These are phyloP conservation scores for Drosophila anomelani DNA, from an alignment of 2,888 invertebrate genomes.

Conservation along the genomic window DNA sequence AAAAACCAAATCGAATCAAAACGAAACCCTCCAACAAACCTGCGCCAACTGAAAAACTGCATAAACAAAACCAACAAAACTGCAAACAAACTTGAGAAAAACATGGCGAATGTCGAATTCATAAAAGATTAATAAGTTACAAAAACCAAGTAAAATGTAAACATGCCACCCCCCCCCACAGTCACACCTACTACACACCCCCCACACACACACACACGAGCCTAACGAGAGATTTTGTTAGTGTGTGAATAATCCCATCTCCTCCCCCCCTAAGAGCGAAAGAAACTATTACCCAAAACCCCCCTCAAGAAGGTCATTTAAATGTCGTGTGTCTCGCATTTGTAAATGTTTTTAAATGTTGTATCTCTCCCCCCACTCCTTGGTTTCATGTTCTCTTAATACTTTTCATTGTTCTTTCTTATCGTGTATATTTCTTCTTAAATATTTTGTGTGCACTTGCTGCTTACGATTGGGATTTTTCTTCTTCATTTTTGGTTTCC, in stretches of 20 bases:
- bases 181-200: background rate
- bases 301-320: constrained; percentile 14
- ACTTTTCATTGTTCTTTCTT: constrained; percentile 20
- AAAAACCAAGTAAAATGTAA: constrained; percentile 47
- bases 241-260: constrained; percentile 10
- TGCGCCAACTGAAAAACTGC: constrained; percentile 59
- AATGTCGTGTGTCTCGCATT: constrained; percentile 51
- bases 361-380: constrained; percentile 17
- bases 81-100: constrained; percentile 44
- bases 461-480: constrained; percentile 52
- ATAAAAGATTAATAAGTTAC: constrained; percentile 40
- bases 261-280: too few relatives aligned
- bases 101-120: constrained; percentile 49
- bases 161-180: constrained; percentile 10
- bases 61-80: constrained; percentile 47
- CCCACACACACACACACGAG: background rate
- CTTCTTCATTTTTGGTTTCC: constrained; percentile 4
- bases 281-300: background rate
- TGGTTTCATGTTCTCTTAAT: constrained; percentile 7
- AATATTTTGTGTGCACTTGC: constrained; percentile 47
- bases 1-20: constrained; percentile 43
- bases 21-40: constrained; percentile 45
- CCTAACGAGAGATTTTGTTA: constrained; percentile 7
- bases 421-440: constrained; percentile 11
- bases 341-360: constrained; percentile 50